Evolutionary conservation across 2,797 vertebrate genomes (phyloP).

Genomic region (Crocodylus rhombifer): DNA sequence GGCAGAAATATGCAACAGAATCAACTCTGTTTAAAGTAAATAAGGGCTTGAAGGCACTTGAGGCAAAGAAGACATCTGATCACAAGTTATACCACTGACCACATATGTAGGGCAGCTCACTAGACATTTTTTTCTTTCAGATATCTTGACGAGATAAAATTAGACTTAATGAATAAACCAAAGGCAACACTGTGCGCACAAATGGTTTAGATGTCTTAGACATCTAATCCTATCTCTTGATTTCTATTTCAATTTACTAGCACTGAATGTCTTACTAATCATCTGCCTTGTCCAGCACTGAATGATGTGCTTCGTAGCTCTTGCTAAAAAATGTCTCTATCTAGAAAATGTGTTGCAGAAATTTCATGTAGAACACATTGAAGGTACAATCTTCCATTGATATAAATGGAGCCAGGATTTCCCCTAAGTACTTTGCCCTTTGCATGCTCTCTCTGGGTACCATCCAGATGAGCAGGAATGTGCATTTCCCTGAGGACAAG

Average conservation of each 20-base stretch:
- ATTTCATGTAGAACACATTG: not conserved
- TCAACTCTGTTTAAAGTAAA: not conserved
- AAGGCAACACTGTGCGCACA: not conserved
- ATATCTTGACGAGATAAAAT: not conserved
- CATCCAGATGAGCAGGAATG: too few species aligned
- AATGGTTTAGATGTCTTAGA: not conserved
- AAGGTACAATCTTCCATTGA: not conserved
- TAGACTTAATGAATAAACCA: not conserved
- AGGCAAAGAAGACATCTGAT: not conserved
- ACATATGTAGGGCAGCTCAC: not conserved
- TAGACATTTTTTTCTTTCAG: not conserved
- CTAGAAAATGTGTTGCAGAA: not conserved
- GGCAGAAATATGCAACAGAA: not conserved
- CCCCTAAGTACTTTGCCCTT: not conserved
- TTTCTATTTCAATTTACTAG: not conserved
- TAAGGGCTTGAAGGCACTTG: not conserved
- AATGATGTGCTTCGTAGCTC: not conserved
- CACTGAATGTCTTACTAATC: not conserved
- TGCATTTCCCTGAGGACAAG: too few species aligned
- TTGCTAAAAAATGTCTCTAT: not conserved
- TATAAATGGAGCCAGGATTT: fast-evolving
- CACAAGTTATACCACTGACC: not conserved
- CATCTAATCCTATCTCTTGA: not conserved
- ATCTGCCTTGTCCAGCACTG: not conserved
- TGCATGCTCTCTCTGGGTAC: not conserved